Base-by-base conservation (phyloP, 2,888 invertebrate species). In the Drosophila anomalata region DNA sequence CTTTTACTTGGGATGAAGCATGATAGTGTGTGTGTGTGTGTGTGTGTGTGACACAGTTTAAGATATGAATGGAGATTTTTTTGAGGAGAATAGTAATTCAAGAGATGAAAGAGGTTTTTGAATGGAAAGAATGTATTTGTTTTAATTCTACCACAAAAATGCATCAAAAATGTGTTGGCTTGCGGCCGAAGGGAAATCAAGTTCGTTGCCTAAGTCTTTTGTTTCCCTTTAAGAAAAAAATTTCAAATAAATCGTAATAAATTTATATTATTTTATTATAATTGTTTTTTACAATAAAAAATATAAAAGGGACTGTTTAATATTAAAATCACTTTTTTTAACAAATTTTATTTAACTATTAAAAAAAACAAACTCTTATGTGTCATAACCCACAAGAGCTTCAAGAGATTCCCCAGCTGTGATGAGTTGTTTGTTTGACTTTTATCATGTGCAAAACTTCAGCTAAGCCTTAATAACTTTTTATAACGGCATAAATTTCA, bases 181-280 rank as follows among this genome's bases (percentile, higher is more conserved):
- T 12, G 46, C 61, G 24, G 42, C 14, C 14, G 33, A 12, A 44
- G 54, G 24, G 6, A 54, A 57, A 54, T 55, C 73, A 74, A 78
- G 90, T 89, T 89, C 67, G 82, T 72, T 63, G 87, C 74, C 68
- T 87, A 81, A 81, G 81, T 81, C 85, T 65, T 87, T 81, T 52
- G 83, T 76, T 83, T 63, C 3, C 5, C 3, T 17, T 5, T 3
- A 20, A 12, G 2, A 31, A 33, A 42, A 12, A 1, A 9, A 11
- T n/a, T 29, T 9, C 3, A 1, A 24, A 39, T 4, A 20, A 9
- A 9, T 12, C 33, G 7, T 1, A 33, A 48, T 5, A 12, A 1
- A 3, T 4, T 24, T n/a, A 7, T 31, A 17, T 17, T 17, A 17
- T 17, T 17, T 17, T 17, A 17, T 17, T 17, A 17, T 17, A 17